Percentiles rank a stretch among this genome's conserved stretches.
Conservation (phyloP, 2,113 vertebrate species). For the Sceloporus undulatus region DNA sequence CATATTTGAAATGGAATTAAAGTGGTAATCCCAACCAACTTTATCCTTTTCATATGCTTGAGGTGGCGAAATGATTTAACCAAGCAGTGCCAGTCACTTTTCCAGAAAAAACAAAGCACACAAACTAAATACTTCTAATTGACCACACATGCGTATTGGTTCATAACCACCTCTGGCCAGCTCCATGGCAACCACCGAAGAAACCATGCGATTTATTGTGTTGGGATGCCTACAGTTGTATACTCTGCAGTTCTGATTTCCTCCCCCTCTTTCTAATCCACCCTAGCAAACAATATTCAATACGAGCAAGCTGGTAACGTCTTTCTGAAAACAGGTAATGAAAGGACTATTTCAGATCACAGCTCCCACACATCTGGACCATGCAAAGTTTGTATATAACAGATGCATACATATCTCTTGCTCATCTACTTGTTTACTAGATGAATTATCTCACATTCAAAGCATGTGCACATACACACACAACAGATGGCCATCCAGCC, state of each 20-base stretch:
- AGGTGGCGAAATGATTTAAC: constrained; percentile 45
- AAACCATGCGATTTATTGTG: constrained; percentile 72
- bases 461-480: too few species aligned
- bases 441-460: too few species aligned
- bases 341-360: not conserved
- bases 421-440: not conserved
- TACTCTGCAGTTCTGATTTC: not conserved
- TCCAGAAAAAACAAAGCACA: constrained; percentile 40
- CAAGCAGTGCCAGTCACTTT: constrained; percentile 65
- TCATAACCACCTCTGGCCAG: constrained; percentile 73
- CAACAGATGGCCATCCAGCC: too few species aligned
- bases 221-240: constrained; percentile 56
- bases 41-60: constrained; percentile 52
- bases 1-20: constrained; percentile 11
- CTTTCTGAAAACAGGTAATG: not conserved
- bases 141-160: constrained; percentile 68
- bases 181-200: constrained; percentile 75
- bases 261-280: constrained; percentile 68
- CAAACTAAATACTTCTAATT: constrained; percentile 58
- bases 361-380: not conserved
- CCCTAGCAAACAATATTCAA: constrained; percentile 51
- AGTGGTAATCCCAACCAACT: not conserved
- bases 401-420: not conserved
- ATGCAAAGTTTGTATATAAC: not conserved
- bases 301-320: not conserved